These are phyloP conservation scores for Plecotus auritus DNA, from an alignment of 2,113 vertebrate genomes.

Conservation along the genomic window DNA sequence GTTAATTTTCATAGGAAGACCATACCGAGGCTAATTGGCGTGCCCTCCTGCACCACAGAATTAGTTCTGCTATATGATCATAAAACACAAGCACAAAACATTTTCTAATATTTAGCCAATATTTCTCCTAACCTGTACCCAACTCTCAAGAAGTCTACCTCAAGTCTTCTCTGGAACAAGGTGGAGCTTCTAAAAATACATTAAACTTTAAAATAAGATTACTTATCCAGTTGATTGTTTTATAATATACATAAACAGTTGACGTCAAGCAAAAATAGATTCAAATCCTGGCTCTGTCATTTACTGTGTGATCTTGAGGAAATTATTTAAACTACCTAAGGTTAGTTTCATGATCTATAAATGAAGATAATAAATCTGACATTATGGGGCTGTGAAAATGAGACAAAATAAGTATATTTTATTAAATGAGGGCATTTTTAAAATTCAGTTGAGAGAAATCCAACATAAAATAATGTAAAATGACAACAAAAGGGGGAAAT, in stretches of 20 bases:
- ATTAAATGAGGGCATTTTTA: background rate
- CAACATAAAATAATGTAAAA: background rate
- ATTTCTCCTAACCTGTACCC: background rate
- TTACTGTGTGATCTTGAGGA: background rate
- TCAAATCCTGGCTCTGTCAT: background rate
- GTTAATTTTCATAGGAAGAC: conserved; percentile 45
- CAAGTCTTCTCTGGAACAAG: background rate
- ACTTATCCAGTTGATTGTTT: background rate
- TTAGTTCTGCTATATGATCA: background rate
- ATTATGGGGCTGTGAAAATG: background rate
- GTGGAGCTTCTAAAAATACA: background rate
- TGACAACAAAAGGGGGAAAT: background rate
- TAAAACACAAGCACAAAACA: background rate
- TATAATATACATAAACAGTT: background rate
- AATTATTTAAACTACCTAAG: conserved; percentile 9
- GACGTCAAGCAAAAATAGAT: background rate
- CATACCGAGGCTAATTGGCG: conserved; percentile 22
- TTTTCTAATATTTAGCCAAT: background rate
- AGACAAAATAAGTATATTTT: background rate
- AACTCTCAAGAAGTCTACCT: background rate
- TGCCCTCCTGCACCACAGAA: background rate
- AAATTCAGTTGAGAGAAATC: background rate
- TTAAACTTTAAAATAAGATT: background rate
- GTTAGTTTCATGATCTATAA: background rate
- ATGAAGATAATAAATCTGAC: background rate